These are phyloP conservation scores for Phaonia tiefii DNA, from an alignment of 2,888 invertebrate species.

Conservation along the genomic window DNA sequence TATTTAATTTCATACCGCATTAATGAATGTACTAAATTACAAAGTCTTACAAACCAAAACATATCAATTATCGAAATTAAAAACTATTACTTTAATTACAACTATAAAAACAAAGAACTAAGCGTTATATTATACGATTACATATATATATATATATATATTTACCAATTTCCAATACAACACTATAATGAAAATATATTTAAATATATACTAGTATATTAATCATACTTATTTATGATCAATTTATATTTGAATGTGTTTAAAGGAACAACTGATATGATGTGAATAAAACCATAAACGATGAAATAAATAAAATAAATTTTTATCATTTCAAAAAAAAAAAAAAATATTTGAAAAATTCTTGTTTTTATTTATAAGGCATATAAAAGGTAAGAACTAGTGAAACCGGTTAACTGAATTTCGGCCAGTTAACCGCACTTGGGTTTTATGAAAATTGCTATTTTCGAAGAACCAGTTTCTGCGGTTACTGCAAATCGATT, in stretches of 20 bases:
- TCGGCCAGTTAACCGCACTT: too few species aligned
- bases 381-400: too few species aligned
- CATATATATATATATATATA: too few species aligned
- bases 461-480: too few species aligned
- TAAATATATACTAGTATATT: conserved; percentile 1
- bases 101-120: conserved; percentile 1
- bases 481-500: too few species aligned
- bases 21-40: too few species aligned
- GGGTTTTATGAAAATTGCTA: too few species aligned
- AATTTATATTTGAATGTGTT: conserved; percentile 54
- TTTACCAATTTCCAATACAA: background rate
- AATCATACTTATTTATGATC: conserved; percentile 56
- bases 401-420: too few species aligned
- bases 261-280: conserved; percentile 45
- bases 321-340: conserved; percentile 59
- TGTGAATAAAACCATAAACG: conserved; percentile 19
- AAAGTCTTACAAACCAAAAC: too few species aligned
- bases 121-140: background rate
- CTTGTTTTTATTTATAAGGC: too few species aligned
- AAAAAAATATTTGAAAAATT: too few species aligned
- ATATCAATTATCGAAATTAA: too few species aligned
- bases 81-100: background rate
- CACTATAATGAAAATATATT: background rate
- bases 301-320: conserved; percentile 23
- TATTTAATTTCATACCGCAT: background rate